phyloP scores from a whole-genome alignment of 1,140 invertebrate genomes.

The Calosoma granatense region DNA sequence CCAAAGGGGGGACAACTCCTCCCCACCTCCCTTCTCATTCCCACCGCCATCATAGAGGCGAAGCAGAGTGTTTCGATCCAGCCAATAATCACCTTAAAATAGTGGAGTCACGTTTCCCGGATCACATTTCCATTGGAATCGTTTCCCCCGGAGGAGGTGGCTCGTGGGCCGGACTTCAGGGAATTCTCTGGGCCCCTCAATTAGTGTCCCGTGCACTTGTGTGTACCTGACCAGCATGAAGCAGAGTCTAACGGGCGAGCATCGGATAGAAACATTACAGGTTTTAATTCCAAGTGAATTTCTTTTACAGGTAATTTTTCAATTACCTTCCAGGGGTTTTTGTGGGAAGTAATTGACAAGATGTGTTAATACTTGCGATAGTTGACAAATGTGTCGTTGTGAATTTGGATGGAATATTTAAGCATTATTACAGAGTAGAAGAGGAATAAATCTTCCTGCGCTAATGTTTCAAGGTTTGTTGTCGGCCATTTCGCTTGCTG shows the following conservation, averaged over 20 bases:
- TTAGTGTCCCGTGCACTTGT: background rate
- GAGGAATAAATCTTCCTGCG: no score
- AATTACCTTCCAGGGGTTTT: background rate
- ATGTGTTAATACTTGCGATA: background rate
- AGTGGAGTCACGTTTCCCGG: constrained; percentile 5
- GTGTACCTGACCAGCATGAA: background rate
- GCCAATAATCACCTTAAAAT: constrained; percentile 6
- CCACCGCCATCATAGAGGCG: background rate
- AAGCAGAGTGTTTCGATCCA: background rate
- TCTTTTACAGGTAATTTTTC: background rate
- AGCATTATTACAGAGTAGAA: no score
- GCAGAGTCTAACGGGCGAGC: no score
- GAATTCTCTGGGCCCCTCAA: background rate
- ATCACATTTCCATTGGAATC: constrained; percentile 4
- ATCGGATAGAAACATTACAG: no score
- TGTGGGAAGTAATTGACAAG: background rate
- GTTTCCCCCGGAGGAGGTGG: background rate
- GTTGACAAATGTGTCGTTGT: background rate
- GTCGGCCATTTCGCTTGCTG: background rate
- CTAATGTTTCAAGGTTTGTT: background rate
- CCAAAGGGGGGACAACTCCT: no score
- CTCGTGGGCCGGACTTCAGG: background rate
- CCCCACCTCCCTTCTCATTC: background rate
- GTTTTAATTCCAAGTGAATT: no score
- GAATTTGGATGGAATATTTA: no score